Conservation (phyloP, 2,113 vertebrate genomes). For the Oryzias javanicus region DNA sequence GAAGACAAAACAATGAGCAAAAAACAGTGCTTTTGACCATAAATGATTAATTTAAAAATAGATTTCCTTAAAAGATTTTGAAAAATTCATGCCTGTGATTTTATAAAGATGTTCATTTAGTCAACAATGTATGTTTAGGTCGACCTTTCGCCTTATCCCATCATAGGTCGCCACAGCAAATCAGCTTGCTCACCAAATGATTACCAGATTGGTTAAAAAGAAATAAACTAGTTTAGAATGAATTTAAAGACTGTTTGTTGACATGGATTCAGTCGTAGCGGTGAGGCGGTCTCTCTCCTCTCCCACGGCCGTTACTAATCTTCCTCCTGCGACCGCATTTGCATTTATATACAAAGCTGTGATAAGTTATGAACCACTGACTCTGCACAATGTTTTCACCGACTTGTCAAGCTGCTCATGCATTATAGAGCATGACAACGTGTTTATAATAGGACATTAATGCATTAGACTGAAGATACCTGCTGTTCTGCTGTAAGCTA, state of each 20-base stretch:
- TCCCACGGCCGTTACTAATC: not conserved
- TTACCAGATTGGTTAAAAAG: too few species aligned
- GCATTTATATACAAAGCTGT: not conserved
- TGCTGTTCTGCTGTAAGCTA: not conserved
- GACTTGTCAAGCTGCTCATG: not conserved
- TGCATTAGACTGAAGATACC: not conserved
- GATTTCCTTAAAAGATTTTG: too few species aligned
- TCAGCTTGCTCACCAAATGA: too few species aligned
- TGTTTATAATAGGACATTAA: slow-evolving; percentile 1
- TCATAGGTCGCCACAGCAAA: too few species aligned
- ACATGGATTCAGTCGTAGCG: not conserved
- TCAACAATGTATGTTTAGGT: too few species aligned
- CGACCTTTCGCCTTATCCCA: too few species aligned
- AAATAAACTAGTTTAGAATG: too few species aligned
- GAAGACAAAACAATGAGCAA: too few species aligned
- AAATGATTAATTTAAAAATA: too few species aligned
- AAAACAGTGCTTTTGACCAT: too few species aligned
- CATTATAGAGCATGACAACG: slow-evolving; percentile 2
- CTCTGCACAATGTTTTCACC: not conserved
- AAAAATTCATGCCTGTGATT: too few species aligned
- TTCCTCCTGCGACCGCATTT: not conserved
- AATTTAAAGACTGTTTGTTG: not conserved
- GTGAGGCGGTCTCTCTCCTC: not conserved
- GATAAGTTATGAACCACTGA: not conserved
- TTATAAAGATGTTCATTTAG: too few species aligned